Conservation (phyloP, 1,140 invertebrate genomes). For the Cotesia chilonis region DNA sequence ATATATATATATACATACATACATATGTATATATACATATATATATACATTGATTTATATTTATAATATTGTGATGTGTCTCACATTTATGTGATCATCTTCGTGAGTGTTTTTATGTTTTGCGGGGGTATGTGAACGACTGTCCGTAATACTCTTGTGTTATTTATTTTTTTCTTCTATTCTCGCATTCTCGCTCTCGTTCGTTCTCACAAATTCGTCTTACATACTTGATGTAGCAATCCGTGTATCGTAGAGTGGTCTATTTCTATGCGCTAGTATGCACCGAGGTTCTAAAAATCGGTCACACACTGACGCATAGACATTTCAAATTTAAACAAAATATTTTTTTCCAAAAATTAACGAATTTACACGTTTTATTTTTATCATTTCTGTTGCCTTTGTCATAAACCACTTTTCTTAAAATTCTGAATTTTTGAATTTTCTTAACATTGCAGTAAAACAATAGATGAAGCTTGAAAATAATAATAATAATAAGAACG, state of each 20-base stretch:
- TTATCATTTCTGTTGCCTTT: constrained; percentile 32
- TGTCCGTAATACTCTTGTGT: constrained; percentile 60
- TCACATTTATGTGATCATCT: constrained; percentile 41
- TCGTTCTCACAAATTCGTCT: constrained; percentile 44
- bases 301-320: constrained; percentile 61
- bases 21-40: no score
- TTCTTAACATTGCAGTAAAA: constrained; percentile 38
- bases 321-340: constrained; percentile 40
- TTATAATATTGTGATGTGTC: constrained; percentile 63
- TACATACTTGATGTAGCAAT: constrained; percentile 44
- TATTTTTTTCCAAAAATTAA: constrained; percentile 35
- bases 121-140: constrained; percentile 41
- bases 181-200: constrained; percentile 48
- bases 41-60: no score
- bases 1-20: no score
- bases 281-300: constrained; percentile 50
- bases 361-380: constrained; percentile 25
- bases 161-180: constrained; percentile 40
- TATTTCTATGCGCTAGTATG: constrained; percentile 54
- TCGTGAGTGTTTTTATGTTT: constrained; percentile 40
- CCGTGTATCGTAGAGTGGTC: constrained; percentile 48
- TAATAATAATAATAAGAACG: constrained; percentile 35
- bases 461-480: constrained; percentile 31
- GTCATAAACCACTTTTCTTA: constrained; percentile 39
- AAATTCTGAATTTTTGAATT: constrained; percentile 40